Percentiles rank a stretch among this genome's conserved stretches.
phyloP scores from a whole-genome alignment of 1,140 invertebrate species.

The Aleiodes sp. region DNA sequence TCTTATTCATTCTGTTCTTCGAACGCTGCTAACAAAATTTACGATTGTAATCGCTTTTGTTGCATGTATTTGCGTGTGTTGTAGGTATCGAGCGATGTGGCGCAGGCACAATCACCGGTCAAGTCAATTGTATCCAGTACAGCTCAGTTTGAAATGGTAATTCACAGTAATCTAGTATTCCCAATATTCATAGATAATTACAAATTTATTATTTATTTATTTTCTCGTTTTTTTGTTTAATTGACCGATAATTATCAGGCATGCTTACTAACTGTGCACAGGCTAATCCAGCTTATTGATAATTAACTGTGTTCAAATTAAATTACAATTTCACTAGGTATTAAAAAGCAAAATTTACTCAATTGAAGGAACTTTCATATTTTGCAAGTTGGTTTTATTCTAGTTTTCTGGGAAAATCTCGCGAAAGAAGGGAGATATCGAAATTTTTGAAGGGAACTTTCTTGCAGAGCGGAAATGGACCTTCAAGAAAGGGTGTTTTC shows the following conservation, averaged over 20 bases:
- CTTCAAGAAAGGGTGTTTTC: too few species aligned
- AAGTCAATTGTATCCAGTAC: slow-evolving; percentile 60
- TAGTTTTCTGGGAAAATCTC: too few species aligned
- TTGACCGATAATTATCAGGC: not conserved
- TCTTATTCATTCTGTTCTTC: slow-evolving; percentile 19
- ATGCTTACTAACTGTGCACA: slow-evolving; percentile 4
- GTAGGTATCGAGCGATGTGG: slow-evolving; percentile 65
- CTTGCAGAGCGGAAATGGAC: too few species aligned
- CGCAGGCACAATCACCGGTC: slow-evolving; percentile 62
- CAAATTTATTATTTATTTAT: not conserved
- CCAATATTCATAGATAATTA: too few species aligned
- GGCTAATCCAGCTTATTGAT: not conserved
- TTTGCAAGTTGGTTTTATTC: too few species aligned
- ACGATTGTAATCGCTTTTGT: slow-evolving; percentile 12
- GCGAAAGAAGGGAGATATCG: too few species aligned
- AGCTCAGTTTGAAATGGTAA: slow-evolving; percentile 66
- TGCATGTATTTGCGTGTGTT: slow-evolving; percentile 55
- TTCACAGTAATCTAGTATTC: slow-evolving; percentile 42
- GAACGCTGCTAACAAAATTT: slow-evolving; percentile 44
- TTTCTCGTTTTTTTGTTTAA: slow-evolving; percentile 11
- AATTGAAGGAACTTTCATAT: too few species aligned
- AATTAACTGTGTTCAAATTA: too few species aligned
- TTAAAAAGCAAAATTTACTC: too few species aligned
- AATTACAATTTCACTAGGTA: too few species aligned
- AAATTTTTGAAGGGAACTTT: too few species aligned